Conservation (phyloP, 2,797 vertebrate species). For the Trachurus trachurus region DNA sequence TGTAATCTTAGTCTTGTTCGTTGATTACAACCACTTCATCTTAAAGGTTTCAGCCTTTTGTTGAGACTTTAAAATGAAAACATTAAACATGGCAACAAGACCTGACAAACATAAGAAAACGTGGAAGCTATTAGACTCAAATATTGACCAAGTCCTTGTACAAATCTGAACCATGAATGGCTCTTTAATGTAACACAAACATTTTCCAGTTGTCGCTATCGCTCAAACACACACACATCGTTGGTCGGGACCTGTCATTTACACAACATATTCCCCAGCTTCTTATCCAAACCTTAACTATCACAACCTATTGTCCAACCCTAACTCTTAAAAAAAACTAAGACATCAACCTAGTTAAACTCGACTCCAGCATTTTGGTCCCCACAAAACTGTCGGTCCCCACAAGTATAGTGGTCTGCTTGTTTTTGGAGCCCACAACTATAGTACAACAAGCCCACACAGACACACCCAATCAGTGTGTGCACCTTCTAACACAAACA, state of each 20-base stretch:
- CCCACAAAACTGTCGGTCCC: too few species aligned
- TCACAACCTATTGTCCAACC: too few species aligned
- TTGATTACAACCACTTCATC: neutral
- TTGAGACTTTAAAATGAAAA: conserved; percentile 3
- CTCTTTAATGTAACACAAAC: conserved; percentile 33
- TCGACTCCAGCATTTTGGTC: too few species aligned
- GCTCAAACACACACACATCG: neutral
- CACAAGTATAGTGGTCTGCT: too few species aligned
- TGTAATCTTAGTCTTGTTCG: neutral
- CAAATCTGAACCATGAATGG: neutral
- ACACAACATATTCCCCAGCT: too few species aligned
- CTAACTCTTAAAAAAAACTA: too few species aligned
- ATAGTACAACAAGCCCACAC: neutral
- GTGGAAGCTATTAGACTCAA: neutral
- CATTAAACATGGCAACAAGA: neutral
- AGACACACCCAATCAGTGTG: conserved; percentile 39
- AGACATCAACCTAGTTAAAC: too few species aligned
- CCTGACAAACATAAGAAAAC: neutral
- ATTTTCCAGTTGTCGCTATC: conserved; percentile 18
- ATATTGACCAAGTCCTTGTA: neutral
- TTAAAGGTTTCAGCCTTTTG: neutral
- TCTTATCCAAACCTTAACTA: too few species aligned
- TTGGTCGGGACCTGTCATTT: too few species aligned
- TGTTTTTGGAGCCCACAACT: too few species aligned
- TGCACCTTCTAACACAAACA: conserved; percentile 57